Base-by-base conservation (phyloP, 1,140 invertebrate species). In the Zaprionus lachaisei region DNA sequence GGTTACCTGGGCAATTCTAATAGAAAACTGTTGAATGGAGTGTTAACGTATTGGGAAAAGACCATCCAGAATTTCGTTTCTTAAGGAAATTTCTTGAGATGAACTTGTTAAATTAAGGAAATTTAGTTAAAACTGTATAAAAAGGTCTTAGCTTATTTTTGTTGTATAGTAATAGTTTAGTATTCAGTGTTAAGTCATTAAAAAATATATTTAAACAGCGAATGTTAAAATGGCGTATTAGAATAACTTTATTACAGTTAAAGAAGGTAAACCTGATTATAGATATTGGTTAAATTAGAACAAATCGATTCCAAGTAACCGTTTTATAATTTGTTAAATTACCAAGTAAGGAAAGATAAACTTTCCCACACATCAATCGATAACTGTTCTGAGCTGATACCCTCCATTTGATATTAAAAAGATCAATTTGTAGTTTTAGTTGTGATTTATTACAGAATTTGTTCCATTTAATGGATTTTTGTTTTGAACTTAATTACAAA, bases 21-120 rank as follows among this genome's bases (percentile, higher is more conserved):
- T 0, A 49, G n/a, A 49, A 17, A 49, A 20, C 47, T 49, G 3
- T 17, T 28, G 51, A 55, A 55, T 55, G 51, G 5, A 22, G 6
- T 22, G 57, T 7, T 9, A 11, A 17, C 1, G 62, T 15, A 24
- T 34, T 61, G 51, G 37, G 49, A 62, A 74, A 72, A 44, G 26
- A 47, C 14, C 17, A 24, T 26, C 22, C 1, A 37, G 44, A 34
- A 62, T 51, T 37, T 38, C 54, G 24, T 56, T 56, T 56, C 9
- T 26, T 17, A 2, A 51, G 38, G 15, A 41, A 62, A 44, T 56
- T 17, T 56, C 5, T 28, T n/a, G 26, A n/a, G n/a, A n/a, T 24
- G 22, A n/a, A n/a, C 22, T 28, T 56, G 41, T 47, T 5, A 44
- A n/a, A 17, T 34, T 11, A 44, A n/a, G 2, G n/a, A 11, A 28